Percentiles rank a stretch among this genome's conserved stretches.
These are phyloP conservation scores for Antechinus stuartii DNA, from an alignment of 2,113 vertebrate species.

Conservation along the genomic window DNA sequence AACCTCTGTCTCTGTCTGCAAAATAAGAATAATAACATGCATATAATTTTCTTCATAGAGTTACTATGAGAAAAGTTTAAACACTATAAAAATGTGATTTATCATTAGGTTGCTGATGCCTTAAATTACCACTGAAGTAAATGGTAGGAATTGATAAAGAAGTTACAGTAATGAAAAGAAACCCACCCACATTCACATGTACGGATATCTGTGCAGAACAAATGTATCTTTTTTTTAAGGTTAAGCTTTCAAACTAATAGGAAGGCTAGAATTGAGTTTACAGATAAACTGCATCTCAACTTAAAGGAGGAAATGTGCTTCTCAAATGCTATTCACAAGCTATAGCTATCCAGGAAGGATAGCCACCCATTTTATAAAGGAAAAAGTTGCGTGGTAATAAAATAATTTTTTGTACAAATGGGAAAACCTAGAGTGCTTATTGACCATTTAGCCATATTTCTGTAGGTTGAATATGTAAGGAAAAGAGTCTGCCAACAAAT, in stretches of 20 bases:
- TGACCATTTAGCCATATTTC: neutral
- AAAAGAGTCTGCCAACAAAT: neutral
- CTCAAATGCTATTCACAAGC: neutral
- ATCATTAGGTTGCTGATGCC: neutral
- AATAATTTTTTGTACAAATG: neutral
- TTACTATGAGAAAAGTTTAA: neutral
- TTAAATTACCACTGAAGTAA: neutral
- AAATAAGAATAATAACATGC: neutral
- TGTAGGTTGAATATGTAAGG: neutral
- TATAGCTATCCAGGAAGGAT: neutral
- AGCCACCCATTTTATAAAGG: neutral
- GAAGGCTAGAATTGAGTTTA: neutral
- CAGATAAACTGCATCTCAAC: neutral
- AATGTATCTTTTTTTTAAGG: neutral
- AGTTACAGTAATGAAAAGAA: neutral
- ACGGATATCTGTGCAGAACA: neutral
- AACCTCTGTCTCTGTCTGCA: neutral
- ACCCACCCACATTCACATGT: neutral
- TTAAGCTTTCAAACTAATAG: neutral
- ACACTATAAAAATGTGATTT: neutral
- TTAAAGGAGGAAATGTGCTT: neutral
- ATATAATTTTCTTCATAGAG: neutral
- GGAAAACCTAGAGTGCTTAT: neutral
- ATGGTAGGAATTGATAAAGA: neutral
- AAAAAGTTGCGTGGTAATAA: neutral